These are phyloP conservation scores for Lithobates pipiens DNA, from an alignment of 2,797 vertebrate species.

Conservation along the genomic window DNA sequence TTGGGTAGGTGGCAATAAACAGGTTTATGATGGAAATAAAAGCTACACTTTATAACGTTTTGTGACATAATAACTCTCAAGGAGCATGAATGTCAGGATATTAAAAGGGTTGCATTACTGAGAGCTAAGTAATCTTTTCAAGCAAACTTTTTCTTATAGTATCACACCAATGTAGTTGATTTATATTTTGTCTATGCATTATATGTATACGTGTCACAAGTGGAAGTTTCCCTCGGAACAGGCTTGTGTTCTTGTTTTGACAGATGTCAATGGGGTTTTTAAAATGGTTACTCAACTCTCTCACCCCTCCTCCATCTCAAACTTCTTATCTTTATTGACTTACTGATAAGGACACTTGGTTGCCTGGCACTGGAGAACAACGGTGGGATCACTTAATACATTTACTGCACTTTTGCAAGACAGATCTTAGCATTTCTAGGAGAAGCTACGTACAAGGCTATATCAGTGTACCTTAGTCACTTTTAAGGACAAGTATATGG, in stretches of 20 bases:
- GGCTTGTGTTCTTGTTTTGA: constrained; percentile 37
- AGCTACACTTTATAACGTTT: constrained; percentile 70
- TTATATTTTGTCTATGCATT: not conserved
- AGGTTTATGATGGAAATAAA: constrained; percentile 84
- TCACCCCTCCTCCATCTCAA: constrained; percentile 19
- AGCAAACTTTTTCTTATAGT: not conserved
- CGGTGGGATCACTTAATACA: constrained; percentile 43
- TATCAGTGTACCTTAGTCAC: no score
- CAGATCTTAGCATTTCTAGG: not conserved
- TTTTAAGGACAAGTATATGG: not conserved
- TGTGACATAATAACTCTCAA: constrained; percentile 76
- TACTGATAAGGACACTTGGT: constrained; percentile 46
- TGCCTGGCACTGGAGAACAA: constrained; percentile 38
- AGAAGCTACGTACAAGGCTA: not conserved
- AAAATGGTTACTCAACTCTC: constrained; percentile 27
- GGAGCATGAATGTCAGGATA: constrained; percentile 74
- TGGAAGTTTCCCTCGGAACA: constrained; percentile 1
- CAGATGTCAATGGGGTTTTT: constrained; percentile 35
- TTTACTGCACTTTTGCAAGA: constrained; percentile 28
- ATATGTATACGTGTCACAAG: not conserved
- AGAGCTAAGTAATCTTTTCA: not conserved
- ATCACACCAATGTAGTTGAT: not conserved
- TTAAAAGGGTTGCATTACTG: constrained; percentile 12
- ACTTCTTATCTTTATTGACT: constrained; percentile 51
- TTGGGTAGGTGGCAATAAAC: constrained; percentile 79